Evolutionary conservation across 2,888 invertebrate genomes (phyloP), one percentile per base, ranked within the genome.

Genomic region (Hemicrepidius hirtus): DNA sequence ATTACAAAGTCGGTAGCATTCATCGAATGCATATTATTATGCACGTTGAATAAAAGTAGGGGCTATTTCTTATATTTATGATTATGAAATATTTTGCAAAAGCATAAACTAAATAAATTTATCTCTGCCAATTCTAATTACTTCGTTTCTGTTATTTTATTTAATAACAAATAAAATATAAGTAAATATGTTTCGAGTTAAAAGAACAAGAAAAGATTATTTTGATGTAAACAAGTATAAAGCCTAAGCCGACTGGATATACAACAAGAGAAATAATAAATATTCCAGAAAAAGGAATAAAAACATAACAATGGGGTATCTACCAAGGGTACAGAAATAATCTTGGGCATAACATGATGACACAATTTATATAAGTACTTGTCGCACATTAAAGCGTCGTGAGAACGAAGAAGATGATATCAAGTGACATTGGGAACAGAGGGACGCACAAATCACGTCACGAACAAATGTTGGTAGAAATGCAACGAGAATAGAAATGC

Each of bases 391-490:
- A 83, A 81, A 81, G 82, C 82, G 80, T 81, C 84, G 83, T 83
- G 82, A 81, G 83, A 83, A 82, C 80, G 80, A 74, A 79, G 82
- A 76, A 80, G 81, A 81, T 81, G 82, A 80, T 84, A 83, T 84
- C 83, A 83, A 84, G 84, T 84, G 84, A 84, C 84, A 83, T 82
- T 79, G 81, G 82, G 80, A 81, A 80, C 80, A 79, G 78, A 78
- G 66, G 82, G 82, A 83, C 82, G 83, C 84, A 85, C 85, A 85
- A 86, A 86, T 86, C 86, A 86, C 86, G 86, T 86, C 86, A 85
- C 81, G 82, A 84, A 85, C 86, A 86, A 86, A 85, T 84, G 85
- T 83, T 82, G 83, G 83, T 83, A 79, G 82, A 81, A 85, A 84
- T 84, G 85, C 84, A 82, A 78, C 82, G 82, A 82, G 85, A 84